These are phyloP conservation scores for Sitodiplosis mosellana DNA, from an alignment of 1,140 invertebrate species.

Conservation along the genomic window DNA sequence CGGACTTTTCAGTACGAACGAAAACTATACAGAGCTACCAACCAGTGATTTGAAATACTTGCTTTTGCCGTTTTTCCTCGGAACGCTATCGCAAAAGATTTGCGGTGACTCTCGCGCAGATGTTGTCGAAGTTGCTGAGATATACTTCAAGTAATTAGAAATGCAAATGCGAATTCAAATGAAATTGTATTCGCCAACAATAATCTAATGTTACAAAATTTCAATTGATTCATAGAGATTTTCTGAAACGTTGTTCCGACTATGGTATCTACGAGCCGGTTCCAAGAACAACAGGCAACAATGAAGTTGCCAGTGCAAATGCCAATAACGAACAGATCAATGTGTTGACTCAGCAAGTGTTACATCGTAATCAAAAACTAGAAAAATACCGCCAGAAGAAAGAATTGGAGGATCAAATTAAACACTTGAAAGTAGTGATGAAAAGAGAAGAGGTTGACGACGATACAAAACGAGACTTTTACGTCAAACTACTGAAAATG, in stretches of 20 bases:
- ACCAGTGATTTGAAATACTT: constrained; percentile 73
- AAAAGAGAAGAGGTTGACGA: constrained; percentile 51
- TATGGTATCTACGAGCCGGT: constrained; percentile 46
- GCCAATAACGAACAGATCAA: constrained; percentile 1
- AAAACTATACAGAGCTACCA: constrained; percentile 67
- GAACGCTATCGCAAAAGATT: constrained; percentile 51
- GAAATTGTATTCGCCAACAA: not conserved
- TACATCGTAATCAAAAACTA: constrained; percentile 51
- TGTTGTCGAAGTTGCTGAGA: constrained; percentile 49
- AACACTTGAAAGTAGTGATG: constrained; percentile 40
- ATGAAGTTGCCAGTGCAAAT: too few species aligned
- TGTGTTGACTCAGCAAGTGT: constrained; percentile 25
- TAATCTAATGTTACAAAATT: not conserved
- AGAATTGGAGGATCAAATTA: constrained; percentile 50
- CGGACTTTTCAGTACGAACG: constrained; percentile 74
- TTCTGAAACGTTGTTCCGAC: constrained; percentile 54
- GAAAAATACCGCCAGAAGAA: constrained; percentile 62
- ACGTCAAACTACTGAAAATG: constrained; percentile 53
- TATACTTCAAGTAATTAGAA: constrained; percentile 47
- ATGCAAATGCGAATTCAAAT: not conserved
- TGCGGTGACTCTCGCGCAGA: constrained; percentile 40
- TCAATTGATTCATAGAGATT: constrained; percentile 37
- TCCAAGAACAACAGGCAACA: not conserved
- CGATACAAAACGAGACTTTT: constrained; percentile 65
- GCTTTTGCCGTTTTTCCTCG: constrained; percentile 64